phyloP scores from a whole-genome alignment of 2,888 invertebrate species.

The Andrena fulva region DNA sequence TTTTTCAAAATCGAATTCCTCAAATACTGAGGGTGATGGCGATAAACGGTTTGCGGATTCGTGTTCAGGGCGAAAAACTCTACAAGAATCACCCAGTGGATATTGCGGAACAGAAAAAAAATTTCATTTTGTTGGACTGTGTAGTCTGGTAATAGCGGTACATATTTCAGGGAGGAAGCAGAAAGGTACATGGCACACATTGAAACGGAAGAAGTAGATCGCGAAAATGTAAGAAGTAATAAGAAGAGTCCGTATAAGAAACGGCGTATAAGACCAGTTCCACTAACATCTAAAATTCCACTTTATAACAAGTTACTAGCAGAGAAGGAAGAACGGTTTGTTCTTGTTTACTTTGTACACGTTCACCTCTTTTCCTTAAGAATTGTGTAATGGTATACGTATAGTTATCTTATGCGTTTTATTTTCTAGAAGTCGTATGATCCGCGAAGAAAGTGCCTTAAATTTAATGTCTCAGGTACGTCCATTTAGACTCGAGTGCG shows the following conservation, averaged over 20 bases:
- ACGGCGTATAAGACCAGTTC: conserved; percentile 88
- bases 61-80: too few relatives aligned
- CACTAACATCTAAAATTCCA: conserved; percentile 90
- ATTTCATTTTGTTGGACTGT: too few relatives aligned
- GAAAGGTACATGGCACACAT: conserved; percentile 86
- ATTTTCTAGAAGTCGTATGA: conserved; percentile 79
- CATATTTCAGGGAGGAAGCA: conserved; percentile 87
- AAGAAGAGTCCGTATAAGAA: conserved; percentile 84
- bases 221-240: conserved; percentile 65
- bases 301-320: conserved; percentile 90
- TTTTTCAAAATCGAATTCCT: too few relatives aligned
- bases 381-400: neutral
- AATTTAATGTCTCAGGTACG: conserved; percentile 82
- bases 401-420: neutral
- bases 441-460: conserved; percentile 82
- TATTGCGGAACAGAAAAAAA: too few relatives aligned
- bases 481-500: conserved; percentile 83
- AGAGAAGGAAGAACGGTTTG: conserved; percentile 90
- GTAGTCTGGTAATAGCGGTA: neutral
- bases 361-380: neutral
- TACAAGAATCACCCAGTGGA: too few relatives aligned
- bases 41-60: too few relatives aligned
- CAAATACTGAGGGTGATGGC: too few relatives aligned
- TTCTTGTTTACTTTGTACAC: neutral
- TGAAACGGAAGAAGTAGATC: conserved; percentile 81